phyloP scores from a whole-genome alignment of 64 coral and sea anemone species.

The Stichodactyla helianthus region DNA sequence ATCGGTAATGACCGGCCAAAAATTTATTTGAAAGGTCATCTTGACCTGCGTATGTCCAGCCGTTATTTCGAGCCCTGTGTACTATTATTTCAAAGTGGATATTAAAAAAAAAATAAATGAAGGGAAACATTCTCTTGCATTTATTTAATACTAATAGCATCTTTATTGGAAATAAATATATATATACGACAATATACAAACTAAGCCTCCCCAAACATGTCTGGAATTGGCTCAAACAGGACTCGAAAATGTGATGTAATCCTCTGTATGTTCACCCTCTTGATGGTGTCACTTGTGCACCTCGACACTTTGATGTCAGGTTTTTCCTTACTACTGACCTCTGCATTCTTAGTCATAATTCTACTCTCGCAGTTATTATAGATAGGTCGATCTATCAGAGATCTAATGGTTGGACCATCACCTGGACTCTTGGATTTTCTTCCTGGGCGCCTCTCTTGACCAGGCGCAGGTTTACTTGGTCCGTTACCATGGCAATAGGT shows the following conservation, averaged over 20 bases:
- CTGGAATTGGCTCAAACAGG: conserved; percentile 17
- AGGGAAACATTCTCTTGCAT: too few relatives aligned
- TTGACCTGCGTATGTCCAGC: too few relatives aligned
- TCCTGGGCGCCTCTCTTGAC: not conserved
- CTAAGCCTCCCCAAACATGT: not conserved
- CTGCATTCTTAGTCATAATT: not conserved
- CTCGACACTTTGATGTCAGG: not conserved
- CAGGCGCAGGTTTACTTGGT: not conserved
- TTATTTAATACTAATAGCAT: too few relatives aligned
- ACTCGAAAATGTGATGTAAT: conserved; percentile 26
- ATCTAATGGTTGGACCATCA: not conserved
- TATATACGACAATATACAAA: not conserved
- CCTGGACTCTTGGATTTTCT: not conserved
- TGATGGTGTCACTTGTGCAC: not conserved
- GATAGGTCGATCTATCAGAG: not conserved
- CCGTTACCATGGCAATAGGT: not conserved
- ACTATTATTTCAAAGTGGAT: too few relatives aligned
- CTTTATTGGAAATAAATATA: too few relatives aligned
- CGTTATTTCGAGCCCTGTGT: too few relatives aligned
- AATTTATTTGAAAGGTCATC: too few relatives aligned
- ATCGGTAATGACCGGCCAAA: too few relatives aligned
- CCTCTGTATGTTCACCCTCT: conserved; percentile 3
- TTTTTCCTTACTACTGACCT: not conserved
- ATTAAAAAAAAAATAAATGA: too few relatives aligned
- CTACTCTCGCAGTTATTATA: conserved; percentile 14